A percentile compares a stretch with the other conserved stretches of the same genome.
phyloP scores from a whole-genome alignment of 2,113 vertebrate genomes.

The Tonatia bakeri region DNA sequence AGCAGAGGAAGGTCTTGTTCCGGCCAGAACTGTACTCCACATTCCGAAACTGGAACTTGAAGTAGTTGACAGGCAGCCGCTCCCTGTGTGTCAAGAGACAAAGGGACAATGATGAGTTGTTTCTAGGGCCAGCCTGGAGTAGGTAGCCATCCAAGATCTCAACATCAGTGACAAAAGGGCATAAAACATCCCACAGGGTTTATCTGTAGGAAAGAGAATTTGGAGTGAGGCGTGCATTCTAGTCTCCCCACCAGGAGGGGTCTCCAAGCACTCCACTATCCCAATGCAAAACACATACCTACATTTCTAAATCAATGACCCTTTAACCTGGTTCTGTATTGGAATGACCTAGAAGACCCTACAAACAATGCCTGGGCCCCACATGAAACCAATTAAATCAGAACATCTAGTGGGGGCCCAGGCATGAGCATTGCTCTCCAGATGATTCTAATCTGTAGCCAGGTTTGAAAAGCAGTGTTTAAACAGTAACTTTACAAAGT shows the following conservation, averaged over 20 bases:
- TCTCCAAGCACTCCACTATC: not conserved
- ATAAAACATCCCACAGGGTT: not conserved
- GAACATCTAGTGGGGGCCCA: not conserved
- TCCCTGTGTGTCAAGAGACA: slow-evolving; percentile 80
- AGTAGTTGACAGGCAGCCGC: slow-evolving; percentile 89
- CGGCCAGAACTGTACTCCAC: slow-evolving; percentile 97
- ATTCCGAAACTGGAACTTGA: slow-evolving; percentile 97
- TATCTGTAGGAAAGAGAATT: not conserved
- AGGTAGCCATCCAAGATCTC: not conserved
- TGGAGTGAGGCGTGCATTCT: not conserved
- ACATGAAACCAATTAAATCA: not conserved
- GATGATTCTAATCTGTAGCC: not conserved
- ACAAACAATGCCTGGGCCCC: not conserved
- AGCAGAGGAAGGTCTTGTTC: slow-evolving; percentile 96
- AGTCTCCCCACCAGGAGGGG: not conserved
- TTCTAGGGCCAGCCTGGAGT: not conserved
- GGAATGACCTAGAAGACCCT: not conserved
- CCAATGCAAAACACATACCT: no score
- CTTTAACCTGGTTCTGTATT: not conserved
- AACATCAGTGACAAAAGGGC: not conserved
- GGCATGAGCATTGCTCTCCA: not conserved
- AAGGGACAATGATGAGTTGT: not conserved
- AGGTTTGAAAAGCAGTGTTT: not conserved
- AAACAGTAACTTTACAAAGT: not conserved
- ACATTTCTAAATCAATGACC: not conserved